A percentile compares a stretch with the other conserved stretches of the same genome.
These are phyloP conservation scores for Glomeris marginata DNA, from an alignment of 2,888 invertebrate genomes.

Conservation along the genomic window DNA sequence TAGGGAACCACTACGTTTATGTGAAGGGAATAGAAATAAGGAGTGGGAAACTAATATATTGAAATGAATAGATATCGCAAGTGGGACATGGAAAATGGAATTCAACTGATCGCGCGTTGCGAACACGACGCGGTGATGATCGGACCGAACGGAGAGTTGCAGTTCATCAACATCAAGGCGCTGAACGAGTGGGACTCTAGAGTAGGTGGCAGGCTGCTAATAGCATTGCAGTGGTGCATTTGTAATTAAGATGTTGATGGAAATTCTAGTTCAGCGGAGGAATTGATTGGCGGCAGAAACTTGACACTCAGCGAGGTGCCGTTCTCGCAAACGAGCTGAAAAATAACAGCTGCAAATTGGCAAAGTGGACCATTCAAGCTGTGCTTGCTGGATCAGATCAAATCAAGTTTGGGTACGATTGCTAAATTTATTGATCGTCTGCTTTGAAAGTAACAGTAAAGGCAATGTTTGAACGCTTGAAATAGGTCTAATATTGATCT, in stretches of 20 bases:
- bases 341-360: constrained; percentile 98
- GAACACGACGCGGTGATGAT: constrained; percentile 92
- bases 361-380: constrained; percentile 97
- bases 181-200: constrained; percentile 99
- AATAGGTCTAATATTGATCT: no score
- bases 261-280: constrained; percentile 58
- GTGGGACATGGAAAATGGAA: constrained; percentile 88
- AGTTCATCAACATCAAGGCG: constrained; percentile 90
- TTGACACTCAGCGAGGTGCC: constrained; percentile 95
- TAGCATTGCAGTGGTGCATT: background rate
- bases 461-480: no score
- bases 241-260: background rate
- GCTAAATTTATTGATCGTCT: no score
- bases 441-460: no score
- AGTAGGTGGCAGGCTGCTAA: constrained; percentile 26
- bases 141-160: constrained; percentile 72
- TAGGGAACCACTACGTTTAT: no score
- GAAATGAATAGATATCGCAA: constrained; percentile 58
- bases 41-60: background rate
- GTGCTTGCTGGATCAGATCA: constrained; percentile 91
- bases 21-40: no score
- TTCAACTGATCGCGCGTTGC: constrained; percentile 80
- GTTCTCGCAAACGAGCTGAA: constrained; percentile 95
- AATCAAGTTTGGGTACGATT: constrained; percentile 70
- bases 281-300: constrained; percentile 95